Percentiles rank a stretch among this genome's conserved stretches.
phyloP scores from a whole-genome alignment of 2,888 invertebrate genomes.

The Protodeltote pygarga region DNA sequence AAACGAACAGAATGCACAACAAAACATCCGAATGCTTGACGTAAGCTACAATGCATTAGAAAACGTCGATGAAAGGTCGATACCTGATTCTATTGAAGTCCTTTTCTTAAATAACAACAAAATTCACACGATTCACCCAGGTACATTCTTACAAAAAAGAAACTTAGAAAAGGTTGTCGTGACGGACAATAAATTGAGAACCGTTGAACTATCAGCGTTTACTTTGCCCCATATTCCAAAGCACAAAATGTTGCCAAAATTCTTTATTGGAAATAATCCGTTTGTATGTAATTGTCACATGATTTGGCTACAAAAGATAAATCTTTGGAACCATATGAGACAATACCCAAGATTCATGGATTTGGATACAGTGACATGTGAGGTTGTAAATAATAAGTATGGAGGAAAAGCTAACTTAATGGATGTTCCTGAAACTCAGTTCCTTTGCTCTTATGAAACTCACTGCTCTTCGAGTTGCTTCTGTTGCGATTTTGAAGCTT shows the following conservation, averaged over 20 bases:
- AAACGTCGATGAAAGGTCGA: constrained; percentile 89
- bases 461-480: constrained; percentile 95
- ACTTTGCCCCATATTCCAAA: constrained; percentile 89
- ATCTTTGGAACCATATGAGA: constrained; percentile 90
- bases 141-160: constrained; percentile 90
- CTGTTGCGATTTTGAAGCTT: constrained; percentile 95
- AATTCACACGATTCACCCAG: constrained; percentile 90
- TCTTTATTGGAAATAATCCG: constrained; percentile 94
- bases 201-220: constrained; percentile 91
- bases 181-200: constrained; percentile 91
- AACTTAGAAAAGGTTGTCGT: constrained; percentile 92
- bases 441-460: constrained; percentile 92
- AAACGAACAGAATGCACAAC: constrained; percentile 90
- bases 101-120: constrained; percentile 92
- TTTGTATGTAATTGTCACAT: constrained; percentile 95
- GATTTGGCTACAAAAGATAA: constrained; percentile 94
- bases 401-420: constrained; percentile 89
- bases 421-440: constrained; percentile 91
- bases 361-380: constrained; percentile 91
- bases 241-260: constrained; percentile 90
- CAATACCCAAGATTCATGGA: constrained; percentile 93
- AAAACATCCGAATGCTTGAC: constrained; percentile 91
- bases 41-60: constrained; percentile 91
- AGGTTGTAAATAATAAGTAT: constrained; percentile 89
- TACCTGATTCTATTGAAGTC: constrained; percentile 91